Percentiles rank a stretch among this genome's conserved stretches.
These are phyloP conservation scores for Trogon surrucura DNA, from an alignment of 2,113 vertebrate species.

Conservation along the genomic window DNA sequence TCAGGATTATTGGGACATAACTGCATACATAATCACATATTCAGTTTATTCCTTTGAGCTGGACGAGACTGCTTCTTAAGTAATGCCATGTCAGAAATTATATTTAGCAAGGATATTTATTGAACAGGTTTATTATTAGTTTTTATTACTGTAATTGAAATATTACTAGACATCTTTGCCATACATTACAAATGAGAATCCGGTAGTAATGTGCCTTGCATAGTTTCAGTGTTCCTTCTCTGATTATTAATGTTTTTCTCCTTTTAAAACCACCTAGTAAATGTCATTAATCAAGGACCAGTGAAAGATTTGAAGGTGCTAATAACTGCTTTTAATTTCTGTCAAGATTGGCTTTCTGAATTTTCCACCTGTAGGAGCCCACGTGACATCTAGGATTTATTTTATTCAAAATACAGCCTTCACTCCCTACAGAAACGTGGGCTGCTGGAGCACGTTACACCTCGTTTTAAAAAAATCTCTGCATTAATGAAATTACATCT, in stretches of 20 bases:
- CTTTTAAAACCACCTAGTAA: background rate
- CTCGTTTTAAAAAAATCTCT: background rate
- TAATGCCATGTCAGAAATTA: background rate
- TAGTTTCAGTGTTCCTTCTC: background rate
- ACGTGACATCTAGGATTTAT: background rate
- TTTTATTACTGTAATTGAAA: background rate
- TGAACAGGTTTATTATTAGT: background rate
- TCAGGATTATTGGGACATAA: background rate
- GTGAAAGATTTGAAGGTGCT: background rate
- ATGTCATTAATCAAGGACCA: background rate
- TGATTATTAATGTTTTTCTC: background rate
- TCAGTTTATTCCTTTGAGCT: background rate
- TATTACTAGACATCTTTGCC: background rate
- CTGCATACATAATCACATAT: background rate
- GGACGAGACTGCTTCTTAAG: background rate
- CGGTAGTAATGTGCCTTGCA: fast-evolving
- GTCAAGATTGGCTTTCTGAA: background rate
- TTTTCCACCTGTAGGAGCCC: background rate
- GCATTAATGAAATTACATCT: background rate
- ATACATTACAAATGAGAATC: background rate
- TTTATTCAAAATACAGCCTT: background rate
- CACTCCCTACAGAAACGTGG: background rate
- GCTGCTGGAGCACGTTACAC: background rate
- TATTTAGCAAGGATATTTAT: background rate
- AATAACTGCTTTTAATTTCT: background rate